These are phyloP conservation scores for Ceratosolen fusciceps DNA, from an alignment of 1,140 invertebrate species.

Conservation along the genomic window DNA sequence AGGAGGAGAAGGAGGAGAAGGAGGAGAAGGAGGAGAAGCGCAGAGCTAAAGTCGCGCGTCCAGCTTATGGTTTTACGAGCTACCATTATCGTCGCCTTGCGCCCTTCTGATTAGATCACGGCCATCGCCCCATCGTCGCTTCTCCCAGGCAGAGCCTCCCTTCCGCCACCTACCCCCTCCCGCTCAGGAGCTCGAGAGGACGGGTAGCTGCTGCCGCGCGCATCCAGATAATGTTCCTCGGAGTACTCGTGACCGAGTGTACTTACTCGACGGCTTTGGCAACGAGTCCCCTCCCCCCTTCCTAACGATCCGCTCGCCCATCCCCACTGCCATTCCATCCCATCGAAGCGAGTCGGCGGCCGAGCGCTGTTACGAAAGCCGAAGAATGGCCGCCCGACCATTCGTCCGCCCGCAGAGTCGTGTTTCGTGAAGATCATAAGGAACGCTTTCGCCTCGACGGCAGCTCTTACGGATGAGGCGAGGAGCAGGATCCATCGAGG, in stretches of 20 bases:
- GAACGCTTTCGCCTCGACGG: constrained; percentile 8
- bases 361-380: constrained; percentile 13
- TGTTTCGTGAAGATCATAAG: constrained; percentile 32
- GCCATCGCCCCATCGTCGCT: constrained; percentile 12
- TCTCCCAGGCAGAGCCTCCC: too few species aligned
- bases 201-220: constrained; percentile 47
- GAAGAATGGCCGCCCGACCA: too few species aligned
- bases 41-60: constrained; percentile 49
- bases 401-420: constrained; percentile 23
- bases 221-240: constrained; percentile 45
- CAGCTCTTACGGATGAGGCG: not conserved
- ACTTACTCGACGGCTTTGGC: constrained; percentile 3
- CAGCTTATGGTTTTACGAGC: constrained; percentile 61
- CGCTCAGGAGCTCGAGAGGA: constrained; percentile 17
- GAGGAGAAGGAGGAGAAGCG: constrained; percentile 29
- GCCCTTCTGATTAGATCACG: constrained; percentile 60
- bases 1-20: constrained; percentile 14
- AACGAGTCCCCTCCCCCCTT: not conserved
- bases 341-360: not conserved
- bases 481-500: not conserved
- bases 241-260: constrained; percentile 38
- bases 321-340: not conserved
- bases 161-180: not conserved
- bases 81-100: constrained; percentile 56
- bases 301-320: not conserved